A percentile compares a stretch with the other conserved stretches of the same genome.
Conservation (phyloP, 2,888 invertebrate genomes). For the Drosophila birchii region DNA sequence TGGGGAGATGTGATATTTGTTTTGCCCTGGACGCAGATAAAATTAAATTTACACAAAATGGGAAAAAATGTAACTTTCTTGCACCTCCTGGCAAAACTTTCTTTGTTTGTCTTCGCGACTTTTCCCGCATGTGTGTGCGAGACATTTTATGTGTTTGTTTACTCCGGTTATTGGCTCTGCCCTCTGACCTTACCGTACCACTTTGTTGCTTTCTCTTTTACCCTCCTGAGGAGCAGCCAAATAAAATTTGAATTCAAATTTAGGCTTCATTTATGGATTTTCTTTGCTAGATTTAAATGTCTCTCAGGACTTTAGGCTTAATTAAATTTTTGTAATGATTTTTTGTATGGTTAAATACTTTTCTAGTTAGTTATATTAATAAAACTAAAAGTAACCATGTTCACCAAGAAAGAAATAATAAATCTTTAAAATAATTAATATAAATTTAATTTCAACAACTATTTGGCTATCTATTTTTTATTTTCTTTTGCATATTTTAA, state of each 20-base stretch:
- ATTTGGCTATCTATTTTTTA: neutral
- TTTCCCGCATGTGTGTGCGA: conserved; percentile 14
- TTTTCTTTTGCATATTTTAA: neutral
- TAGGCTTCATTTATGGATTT: neutral
- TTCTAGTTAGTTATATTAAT: neutral
- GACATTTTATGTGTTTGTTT: conserved; percentile 17
- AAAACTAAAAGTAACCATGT: neutral
- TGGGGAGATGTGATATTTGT: conserved; percentile 57
- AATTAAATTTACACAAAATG: conserved; percentile 67
- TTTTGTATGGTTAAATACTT: neutral
- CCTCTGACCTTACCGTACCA: neutral
- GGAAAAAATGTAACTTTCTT: conserved; percentile 47
- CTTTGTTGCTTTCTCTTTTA: neutral
- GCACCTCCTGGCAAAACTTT: conserved; percentile 48
- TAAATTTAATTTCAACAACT: neutral
- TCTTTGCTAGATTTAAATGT: neutral
- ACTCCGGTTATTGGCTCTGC: conserved; percentile 7
- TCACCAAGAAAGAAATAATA: neutral
- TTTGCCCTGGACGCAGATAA: conserved; percentile 69
- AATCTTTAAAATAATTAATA: neutral
- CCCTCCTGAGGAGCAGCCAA: neutral
- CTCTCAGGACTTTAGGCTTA: too few species aligned
- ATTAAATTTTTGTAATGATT: neutral
- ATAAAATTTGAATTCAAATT: neutral
- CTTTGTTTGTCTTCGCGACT: conserved; percentile 38